phyloP scores from a whole-genome alignment of 2,888 invertebrate species.

The Ellobium chinense region DNA sequence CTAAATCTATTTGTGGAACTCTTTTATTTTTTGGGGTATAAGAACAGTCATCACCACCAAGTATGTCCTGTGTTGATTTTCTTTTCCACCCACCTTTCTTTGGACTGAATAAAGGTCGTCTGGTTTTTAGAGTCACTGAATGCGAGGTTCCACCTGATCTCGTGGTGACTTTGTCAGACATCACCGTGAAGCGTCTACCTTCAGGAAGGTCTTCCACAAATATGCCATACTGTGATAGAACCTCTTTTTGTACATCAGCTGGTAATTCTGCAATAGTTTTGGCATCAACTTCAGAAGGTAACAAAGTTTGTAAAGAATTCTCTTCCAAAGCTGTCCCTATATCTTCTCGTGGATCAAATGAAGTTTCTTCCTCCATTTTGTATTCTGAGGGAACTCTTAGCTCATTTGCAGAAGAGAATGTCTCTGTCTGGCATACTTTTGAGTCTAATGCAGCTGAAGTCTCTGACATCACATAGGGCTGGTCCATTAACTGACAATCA shows the following conservation, averaged over 20 bases:
- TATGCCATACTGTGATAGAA: slow-evolving; percentile 45
- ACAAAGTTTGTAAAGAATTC: neutral
- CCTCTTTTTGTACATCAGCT: slow-evolving; percentile 60
- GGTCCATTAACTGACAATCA: neutral
- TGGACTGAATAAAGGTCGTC: neutral
- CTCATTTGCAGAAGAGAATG: too few species aligned
- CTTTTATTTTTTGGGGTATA: neutral
- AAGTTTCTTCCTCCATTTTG: too few species aligned
- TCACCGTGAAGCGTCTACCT: neutral
- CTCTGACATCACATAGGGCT: neutral
- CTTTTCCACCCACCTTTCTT: too few species aligned
- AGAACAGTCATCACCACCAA: too few species aligned
- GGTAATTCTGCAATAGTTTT: slow-evolving; percentile 60
- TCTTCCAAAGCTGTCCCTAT: neutral
- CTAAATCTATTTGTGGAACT: neutral
- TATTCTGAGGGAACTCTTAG: too few species aligned
- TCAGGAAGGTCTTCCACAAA: slow-evolving; percentile 1
- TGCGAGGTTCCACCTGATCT: neutral
- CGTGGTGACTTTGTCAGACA: neutral
- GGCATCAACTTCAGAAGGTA: slow-evolving; percentile 56
- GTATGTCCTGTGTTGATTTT: too few species aligned
- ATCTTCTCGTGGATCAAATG: neutral
- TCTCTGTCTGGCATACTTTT: neutral
- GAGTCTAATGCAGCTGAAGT: neutral
- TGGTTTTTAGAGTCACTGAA: neutral